Evolutionary conservation across 1,140 invertebrate genomes (phyloP).

Genomic region (Daktulosphaira vitifoliae): DNA sequence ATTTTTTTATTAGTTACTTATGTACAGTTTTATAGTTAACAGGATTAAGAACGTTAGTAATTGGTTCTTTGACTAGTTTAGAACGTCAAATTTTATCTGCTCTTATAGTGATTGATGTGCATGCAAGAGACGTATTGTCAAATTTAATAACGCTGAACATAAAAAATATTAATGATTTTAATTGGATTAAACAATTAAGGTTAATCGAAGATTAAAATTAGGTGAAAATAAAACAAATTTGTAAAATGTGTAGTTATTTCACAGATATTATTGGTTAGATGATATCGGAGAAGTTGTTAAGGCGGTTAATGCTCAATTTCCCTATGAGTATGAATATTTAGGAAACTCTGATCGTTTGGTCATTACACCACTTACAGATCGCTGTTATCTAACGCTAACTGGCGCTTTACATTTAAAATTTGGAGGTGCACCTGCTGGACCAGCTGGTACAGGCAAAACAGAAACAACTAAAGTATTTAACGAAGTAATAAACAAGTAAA

Average conservation of each 20-base stretch:
- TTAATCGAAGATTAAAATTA: too few species aligned
- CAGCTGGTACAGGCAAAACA: constrained; percentile 65
- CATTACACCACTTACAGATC: constrained; percentile 75
- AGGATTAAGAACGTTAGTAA: constrained; percentile 58
- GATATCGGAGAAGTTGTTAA: constrained; percentile 49
- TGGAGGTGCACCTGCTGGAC: constrained; percentile 68
- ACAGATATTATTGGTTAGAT: too few species aligned
- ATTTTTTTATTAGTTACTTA: neutral
- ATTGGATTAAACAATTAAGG: constrained; percentile 84
- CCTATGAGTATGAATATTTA: constrained; percentile 88
- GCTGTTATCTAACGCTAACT: constrained; percentile 79
- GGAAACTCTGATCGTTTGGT: constrained; percentile 75
- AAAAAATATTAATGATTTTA: constrained; percentile 63
- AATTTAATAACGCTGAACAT: constrained; percentile 59
- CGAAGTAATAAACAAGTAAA: too few species aligned
- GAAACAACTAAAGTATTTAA: constrained; percentile 79
- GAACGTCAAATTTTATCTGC: constrained; percentile 62
- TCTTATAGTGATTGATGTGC: constrained; percentile 34
- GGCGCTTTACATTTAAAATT: constrained; percentile 72
- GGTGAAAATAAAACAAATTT: too few species aligned
- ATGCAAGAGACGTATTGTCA: constrained; percentile 74
- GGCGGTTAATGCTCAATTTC: constrained; percentile 67
- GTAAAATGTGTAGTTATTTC: too few species aligned
- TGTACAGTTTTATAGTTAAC: constrained; percentile 60
- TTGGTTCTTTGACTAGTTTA: constrained; percentile 54